Evolutionary conservation across 2,888 invertebrate genomes (phyloP).

Genomic region (Aphrophora alni): DNA sequence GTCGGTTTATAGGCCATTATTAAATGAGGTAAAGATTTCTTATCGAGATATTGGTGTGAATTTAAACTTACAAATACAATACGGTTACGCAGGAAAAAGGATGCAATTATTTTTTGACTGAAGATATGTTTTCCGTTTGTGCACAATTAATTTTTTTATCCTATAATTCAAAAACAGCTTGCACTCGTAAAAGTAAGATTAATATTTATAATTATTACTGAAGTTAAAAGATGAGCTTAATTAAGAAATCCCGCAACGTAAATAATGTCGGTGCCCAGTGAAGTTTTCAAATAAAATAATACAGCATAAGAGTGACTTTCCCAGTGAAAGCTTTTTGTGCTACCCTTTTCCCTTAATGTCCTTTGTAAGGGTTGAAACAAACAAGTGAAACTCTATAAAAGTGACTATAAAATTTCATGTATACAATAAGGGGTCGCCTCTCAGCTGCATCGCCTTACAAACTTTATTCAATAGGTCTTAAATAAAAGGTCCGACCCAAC

Average conservation of each 20-base stretch:
- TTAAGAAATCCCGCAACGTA: neutral
- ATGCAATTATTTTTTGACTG: too few species aligned
- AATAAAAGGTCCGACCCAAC: constrained; percentile 33
- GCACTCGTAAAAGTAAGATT: too few species aligned
- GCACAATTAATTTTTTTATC: too few species aligned
- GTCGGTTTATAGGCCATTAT: too few species aligned
- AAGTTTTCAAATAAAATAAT: neutral
- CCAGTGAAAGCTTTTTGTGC: constrained; percentile 9
- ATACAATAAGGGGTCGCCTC: constrained; percentile 24
- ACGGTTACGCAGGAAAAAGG: too few species aligned
- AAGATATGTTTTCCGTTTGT: too few species aligned
- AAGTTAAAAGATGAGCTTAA: neutral
- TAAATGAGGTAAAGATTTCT: too few species aligned
- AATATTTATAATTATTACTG: too few species aligned
- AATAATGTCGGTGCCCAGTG: neutral
- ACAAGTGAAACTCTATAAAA: constrained; percentile 35
- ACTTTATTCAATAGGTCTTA: constrained; percentile 12
- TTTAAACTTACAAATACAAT: too few species aligned
- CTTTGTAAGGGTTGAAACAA: neutral
- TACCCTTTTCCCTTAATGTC: constrained; percentile 15
- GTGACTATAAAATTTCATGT: constrained; percentile 38
- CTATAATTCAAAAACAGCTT: too few species aligned
- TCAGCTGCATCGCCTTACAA: constrained; percentile 23
- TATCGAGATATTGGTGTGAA: too few species aligned
- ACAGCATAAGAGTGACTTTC: neutral